Percentiles rank a stretch among this genome's conserved stretches.
Conservation (phyloP, 2,888 invertebrate species). For the Onchidella celtica region DNA sequence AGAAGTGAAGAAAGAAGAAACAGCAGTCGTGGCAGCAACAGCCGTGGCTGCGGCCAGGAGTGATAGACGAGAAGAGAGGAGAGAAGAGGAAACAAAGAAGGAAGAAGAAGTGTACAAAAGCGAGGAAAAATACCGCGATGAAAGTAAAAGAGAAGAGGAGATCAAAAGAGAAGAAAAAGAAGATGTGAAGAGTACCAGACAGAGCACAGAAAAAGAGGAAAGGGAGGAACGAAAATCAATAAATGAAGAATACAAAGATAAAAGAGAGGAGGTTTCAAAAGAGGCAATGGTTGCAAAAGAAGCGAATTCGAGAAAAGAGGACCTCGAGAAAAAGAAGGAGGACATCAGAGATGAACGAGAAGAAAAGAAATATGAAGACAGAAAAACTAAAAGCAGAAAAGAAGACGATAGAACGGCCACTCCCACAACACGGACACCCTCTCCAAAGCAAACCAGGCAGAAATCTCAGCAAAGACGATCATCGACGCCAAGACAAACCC, state of each 20-base stretch:
- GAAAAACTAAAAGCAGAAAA: no score
- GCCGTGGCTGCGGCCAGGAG: neutral
- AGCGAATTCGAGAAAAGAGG: no score
- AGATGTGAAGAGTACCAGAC: neutral
- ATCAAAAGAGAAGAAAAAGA: neutral
- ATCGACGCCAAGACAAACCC: neutral
- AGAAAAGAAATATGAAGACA: no score
- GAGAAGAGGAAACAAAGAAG: constrained; percentile 15
- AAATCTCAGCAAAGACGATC: neutral
- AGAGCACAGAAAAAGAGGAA: neutral
- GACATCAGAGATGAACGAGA: no score
- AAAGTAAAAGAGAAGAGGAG: neutral
- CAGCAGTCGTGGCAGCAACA: neutral
- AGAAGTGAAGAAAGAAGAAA: neutral
- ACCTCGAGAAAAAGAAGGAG: no score
- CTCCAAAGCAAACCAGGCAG: no score
- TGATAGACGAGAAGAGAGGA: neutral
- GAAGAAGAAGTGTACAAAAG: neutral
- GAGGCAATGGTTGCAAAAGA: no score
- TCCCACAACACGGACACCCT: no score
- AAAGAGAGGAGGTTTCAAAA: no score
- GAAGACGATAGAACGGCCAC: no score
- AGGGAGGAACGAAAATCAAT: neutral
- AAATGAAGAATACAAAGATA: neutral
- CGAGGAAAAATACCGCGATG: neutral